Base-by-base conservation (phyloP, 2,113 vertebrate species). In the sheep (Ovis aries) region DNA sequence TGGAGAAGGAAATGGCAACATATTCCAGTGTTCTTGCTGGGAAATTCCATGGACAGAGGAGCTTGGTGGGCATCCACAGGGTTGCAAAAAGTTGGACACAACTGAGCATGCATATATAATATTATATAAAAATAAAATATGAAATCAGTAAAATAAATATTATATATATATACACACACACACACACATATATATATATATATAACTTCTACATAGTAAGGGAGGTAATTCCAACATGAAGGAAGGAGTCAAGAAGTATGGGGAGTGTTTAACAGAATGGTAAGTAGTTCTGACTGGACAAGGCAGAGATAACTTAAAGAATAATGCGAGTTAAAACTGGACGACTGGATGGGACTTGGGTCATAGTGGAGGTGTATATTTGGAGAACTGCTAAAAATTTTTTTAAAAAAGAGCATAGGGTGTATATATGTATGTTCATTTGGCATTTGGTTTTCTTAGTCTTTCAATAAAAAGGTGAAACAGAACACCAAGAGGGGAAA, bases 381-480 rank as follows among this genome's bases (percentile, higher is more conserved):
- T 96, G 5, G 43, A 96, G 31, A 85, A 40, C 3, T 36, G 67
- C 52, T 62, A 52, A 40, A 16, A 31, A 2, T 43, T 67, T 60
- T 67, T 4, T 80, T 36, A 3, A 36, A 53, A 83, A 74, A 92
- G 6, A 96, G 5, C 7, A 78, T 82, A 85, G 9, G 25, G 80
- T 81, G 40, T 84, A 91, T 80, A 93, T 50, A 86, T 3, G 3
- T 50, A 48, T n/a, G 45, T 85, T 74, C 13, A 87, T 33, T 96
- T 96, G 71, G 3, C 57, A 90, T 92, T 97, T 97, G 48, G 4
- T 83, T 98, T 97, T 60, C 10, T 80, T 93, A 97, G 55, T 33
- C 64, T 81, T 97, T 94, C 62, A 90, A 90, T 62, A 91, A 52
- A 98, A 98, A 52, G 33, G 77, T 94, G 21, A 96, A 88, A 91